Evolutionary conservation across 2,797 vertebrate genomes (phyloP), one percentile per base, ranked within the genome.

Genomic region (Ptychobarbus kaznakovi): DNA sequence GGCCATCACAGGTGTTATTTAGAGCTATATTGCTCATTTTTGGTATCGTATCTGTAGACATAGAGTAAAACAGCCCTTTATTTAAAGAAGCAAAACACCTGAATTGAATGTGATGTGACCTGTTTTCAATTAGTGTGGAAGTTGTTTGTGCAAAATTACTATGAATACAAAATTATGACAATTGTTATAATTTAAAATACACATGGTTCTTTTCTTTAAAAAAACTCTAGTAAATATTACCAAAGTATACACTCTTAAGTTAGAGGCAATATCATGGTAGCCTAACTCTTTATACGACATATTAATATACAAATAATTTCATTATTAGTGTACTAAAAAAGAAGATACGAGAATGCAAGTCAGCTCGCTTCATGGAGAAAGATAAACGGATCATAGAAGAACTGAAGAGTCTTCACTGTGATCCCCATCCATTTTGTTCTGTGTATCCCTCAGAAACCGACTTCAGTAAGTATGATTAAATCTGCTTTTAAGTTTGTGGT

Each of bases 351-450:
- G 28, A 66, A 66, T 66, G 15, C 63, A 66, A 86, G 68, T 70
- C 46, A 12, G 2, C n/a, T 0, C 38, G 32, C 73, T 81, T 81
- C 61, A 49, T 90, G 87, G 91, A 91, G 83, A 91, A 89, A 83
- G 91, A 92, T 49, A 92, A 82, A 81, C 91, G 92, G 6, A 86
- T 94, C 72, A 35, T 94, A 68, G 90, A 91, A 84, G 93, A 94
- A 86, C 86, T 94, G 66, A 93, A 87, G 77, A 91, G 80, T 9
- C 90, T 94, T 46, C 93, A 94, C 13, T 92, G 91, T 88, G 85
- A 92, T 66, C 93, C 92, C 3, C 93, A 94, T 90, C 92, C 92
- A 9, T 94, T 87, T 84, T 90, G 91, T 73, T 90, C 56, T 7
- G 42, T 94, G 81, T 91, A 90, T 85, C 92, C 93, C 9, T 91